Evolutionary conservation across 2,797 vertebrate species (phyloP), one percentile per base, ranked within the genome.

Genomic region (Monodelphis domestica): DNA sequence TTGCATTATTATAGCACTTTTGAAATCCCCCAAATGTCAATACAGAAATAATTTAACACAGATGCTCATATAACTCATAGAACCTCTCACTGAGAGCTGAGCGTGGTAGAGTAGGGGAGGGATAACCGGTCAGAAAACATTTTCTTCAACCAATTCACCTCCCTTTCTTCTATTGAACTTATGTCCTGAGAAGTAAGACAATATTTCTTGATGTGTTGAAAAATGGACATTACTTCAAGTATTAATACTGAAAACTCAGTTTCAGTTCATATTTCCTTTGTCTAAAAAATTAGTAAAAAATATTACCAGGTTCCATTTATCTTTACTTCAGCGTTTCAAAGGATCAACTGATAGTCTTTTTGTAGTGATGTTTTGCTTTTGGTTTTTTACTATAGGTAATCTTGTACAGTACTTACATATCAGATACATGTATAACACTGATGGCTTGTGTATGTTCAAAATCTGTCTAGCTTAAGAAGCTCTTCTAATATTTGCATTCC

Each of bases 121-220:
- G 45, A 52, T 78, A 91, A 5, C 11, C 30, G 70, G 38, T 90
- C 91, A 57, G 55, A 53, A 78, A n/a, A 88, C 45, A 92, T 15
- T 0, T 9, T 30, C 45, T 38, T 95, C 33, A 70, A 78, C n/a
- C 45, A 53, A 90, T 59, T 5, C 4, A 0, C 17, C 26, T 92
- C 45, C 28, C 92, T 94, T 97, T 88, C 84, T 93, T 38, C 92
- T 93, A 9, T 45, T 87, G 30, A 91, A 0, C 29, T 94, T 97
- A 55, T 93, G 95, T 95, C 7, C 89, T 3, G n/a, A 56, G 78
- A 28, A 96, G 84, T 28, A 38, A 91, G 54, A 91, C 55, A 94
- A 56, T 93, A 59, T 88, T 95, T 53, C 45, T 29, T 30, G 50
- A 50, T 91, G 21, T 52, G 59, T 92, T 10, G 88, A 28, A 7